These are phyloP conservation scores for Drosophila bifasciata DNA, from an alignment of 1,140 invertebrate species.

Conservation along the genomic window DNA sequence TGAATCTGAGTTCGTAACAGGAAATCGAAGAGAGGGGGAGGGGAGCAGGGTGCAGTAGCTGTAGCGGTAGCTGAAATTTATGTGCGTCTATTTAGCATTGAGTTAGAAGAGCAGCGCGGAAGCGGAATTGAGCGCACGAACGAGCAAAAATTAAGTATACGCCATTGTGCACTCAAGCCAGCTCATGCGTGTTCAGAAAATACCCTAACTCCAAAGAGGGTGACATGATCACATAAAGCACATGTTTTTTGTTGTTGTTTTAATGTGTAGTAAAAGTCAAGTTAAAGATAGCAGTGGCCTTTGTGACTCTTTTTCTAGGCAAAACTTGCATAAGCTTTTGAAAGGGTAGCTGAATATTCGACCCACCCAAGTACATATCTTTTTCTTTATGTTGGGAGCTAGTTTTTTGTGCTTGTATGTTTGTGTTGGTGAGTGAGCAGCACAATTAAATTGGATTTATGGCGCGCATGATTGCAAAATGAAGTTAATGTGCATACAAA, in stretches of 20 bases:
- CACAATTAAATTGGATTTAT: conserved; percentile 82
- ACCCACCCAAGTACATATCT: no score
- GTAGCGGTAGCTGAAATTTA: conserved; percentile 56
- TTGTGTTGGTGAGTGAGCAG: conserved; percentile 38
- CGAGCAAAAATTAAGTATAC: conserved; percentile 78
- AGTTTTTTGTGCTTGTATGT: conserved; percentile 13
- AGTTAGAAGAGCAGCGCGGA: conserved; percentile 49
- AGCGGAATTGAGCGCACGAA: conserved; percentile 61
- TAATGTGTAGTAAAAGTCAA: no score
- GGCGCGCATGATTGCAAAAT: conserved; percentile 78
- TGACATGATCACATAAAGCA: no score
- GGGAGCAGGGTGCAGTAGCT: not conserved
- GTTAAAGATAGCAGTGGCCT: no score
- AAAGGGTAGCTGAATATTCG: no score
- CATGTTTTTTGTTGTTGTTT: no score
- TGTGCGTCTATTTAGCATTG: conserved; percentile 78
- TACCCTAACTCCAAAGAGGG: no score
- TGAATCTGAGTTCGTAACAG: conserved; percentile 26
- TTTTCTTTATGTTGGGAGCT: no score
- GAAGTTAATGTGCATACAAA: conserved; percentile 78
- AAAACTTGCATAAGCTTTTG: no score
- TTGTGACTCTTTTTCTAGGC: no score
- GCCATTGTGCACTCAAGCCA: conserved; percentile 58
- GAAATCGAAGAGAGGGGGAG: conserved; percentile 35
- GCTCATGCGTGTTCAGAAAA: conserved; percentile 25